Base-by-base conservation (phyloP, 2,888 invertebrate species). In the Keiferia lycopersicella region DNA sequence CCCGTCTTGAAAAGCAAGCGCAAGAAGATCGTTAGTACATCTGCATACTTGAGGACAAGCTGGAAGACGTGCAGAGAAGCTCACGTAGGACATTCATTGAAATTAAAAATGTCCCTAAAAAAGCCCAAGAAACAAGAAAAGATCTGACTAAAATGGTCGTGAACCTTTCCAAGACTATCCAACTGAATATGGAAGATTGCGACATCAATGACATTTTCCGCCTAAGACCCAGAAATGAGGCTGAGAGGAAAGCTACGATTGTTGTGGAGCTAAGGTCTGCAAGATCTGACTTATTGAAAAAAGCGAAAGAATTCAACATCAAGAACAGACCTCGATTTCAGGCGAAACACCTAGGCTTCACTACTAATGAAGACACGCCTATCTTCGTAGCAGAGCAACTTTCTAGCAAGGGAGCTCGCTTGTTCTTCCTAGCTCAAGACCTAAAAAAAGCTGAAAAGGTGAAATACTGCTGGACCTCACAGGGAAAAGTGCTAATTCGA, bases 91-190 rank as follows among this genome's bases (percentile, higher is more conserved):
- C 39, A 18, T 16, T 8, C 18, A 20, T 58, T 1, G 58, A 58
- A 58, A 38, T 39, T 20, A 62, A 62, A 16, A 58, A 58, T 11
- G 58, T 58, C 16, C 58, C 58, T 1, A 58, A 39, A 39, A 57
- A 58, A 10, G 18, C 11, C 18, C 39, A 39, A 16, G 58, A 58
- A 34, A 16, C 39, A n/a, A 58, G 39, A 58, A 20, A 58, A 8
- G 58, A 58, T 2, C 16, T 58, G 2, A 58, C 38, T 16, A 12
- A 58, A 1, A 34, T 34, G 12, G 58, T 58, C 8, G n/a, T 39
- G 18, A 58, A 39, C 6, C 16, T 58, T 10, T 38, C 58, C 14
- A 58, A 58, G 10, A 11, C 58, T 18, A 58, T 58, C 2, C 7
- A 18, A 8, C 38, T 58, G 8, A 12, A 14, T 11, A 58, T 38